phyloP scores from a whole-genome alignment of 2,113 vertebrate species.

The Pionites leucogaster region DNA sequence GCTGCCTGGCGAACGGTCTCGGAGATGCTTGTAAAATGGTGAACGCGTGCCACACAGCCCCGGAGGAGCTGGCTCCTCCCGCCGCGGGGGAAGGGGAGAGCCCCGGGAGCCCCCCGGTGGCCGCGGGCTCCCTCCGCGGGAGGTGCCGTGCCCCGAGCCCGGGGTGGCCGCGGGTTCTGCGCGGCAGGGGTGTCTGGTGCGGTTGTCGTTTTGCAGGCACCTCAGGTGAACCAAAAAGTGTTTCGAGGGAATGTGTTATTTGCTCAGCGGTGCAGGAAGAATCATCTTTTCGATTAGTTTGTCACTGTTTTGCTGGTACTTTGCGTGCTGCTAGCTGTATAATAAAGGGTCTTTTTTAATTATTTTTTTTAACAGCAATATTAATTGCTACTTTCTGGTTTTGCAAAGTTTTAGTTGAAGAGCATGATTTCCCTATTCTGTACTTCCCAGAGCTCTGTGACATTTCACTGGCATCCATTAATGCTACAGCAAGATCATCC shows the following conservation, averaged over 20 bases:
- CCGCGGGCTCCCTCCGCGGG: not conserved
- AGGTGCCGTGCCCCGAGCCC: conserved; percentile 25
- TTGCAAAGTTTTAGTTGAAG: conserved; percentile 54
- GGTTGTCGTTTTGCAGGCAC: conserved; percentile 33
- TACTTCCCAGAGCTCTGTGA: conserved; percentile 23
- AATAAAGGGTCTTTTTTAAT: not conserved
- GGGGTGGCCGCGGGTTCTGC: not conserved
- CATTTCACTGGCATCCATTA: conserved; percentile 52
- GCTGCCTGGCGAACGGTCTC: conserved; percentile 36
- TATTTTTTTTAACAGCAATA: not conserved
- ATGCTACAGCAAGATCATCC: conserved; percentile 25
- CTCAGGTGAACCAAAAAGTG: conserved; percentile 52
- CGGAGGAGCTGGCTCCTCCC: conserved; percentile 40
- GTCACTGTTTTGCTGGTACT: conserved; percentile 1
- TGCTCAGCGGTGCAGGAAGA: not conserved
- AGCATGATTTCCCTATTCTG: not conserved
- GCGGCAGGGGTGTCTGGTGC: conserved; percentile 24
- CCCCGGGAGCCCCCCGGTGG: not conserved
- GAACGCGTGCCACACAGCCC: conserved; percentile 44
- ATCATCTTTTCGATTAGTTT: conserved; percentile 31
- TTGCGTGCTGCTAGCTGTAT: not conserved
- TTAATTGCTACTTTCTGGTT: conserved; percentile 14
- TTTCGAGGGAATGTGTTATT: conserved; percentile 18
- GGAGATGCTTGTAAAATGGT: conserved; percentile 55
- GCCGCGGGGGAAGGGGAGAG: not conserved